Evolutionary conservation across 2,113 vertebrate species (phyloP), one percentile per base, ranked within the genome.

Genomic region (Eira barbara): DNA sequence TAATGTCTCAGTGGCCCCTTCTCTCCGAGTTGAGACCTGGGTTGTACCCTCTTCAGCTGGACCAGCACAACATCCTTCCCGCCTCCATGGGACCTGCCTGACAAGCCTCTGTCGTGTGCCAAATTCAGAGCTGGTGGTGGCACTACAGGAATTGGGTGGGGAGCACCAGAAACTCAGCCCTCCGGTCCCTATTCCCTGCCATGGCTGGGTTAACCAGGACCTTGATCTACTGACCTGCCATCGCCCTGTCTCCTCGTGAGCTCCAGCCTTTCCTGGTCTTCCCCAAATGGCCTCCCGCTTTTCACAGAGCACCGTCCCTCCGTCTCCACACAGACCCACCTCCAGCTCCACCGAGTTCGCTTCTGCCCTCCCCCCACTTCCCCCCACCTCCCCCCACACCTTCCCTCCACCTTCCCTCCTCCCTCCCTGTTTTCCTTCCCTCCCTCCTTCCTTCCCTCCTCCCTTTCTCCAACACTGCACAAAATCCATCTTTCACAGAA

Each of bases 11-110:
- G 45, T 39, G 39, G 4, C 25, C 31, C 52, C 15, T 82, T 27
- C 34, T 55, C 42, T 39, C 11, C 0, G 0, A n/a, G 7, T 21
- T n/a, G 29, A 74, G 21, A 47, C 2, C 9, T 45, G n/a, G 23
- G 20, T 27, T 17, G 79, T 10, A 10, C 76, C 31, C 20, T 34
- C 85, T 52, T 49, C 10, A 14, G 55, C 23, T 5, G 17, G 79
- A 9, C 25, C 47, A 42, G 34, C 39, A 34, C 55, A 11, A 23
- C 6, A 0, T 36, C 63, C 21, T 15, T 10, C 61, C 47, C 13
- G 11, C 36, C 36, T n/a, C 27, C 1, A 6, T 1, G 82, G 13
- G 20, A 10, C 15, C 6, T 9, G 6, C 45, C 45, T 29, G 12
- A 6, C 7, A 9, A 13, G 14, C n/a, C 2, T 34, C 80, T 45